phyloP scores from a whole-genome alignment of 2,888 invertebrate genomes.

The Euzophera pinguis region DNA sequence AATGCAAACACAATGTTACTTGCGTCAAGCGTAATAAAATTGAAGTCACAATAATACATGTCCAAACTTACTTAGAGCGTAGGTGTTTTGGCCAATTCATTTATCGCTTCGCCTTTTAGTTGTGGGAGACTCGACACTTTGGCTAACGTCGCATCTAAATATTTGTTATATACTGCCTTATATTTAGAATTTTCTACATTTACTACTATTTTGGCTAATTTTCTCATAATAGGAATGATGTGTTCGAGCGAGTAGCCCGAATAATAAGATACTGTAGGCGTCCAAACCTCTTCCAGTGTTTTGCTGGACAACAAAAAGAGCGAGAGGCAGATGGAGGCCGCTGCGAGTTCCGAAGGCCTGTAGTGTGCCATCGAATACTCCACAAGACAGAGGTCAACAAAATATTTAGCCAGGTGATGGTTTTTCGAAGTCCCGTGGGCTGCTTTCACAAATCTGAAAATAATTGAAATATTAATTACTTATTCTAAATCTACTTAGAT shows the following conservation, averaged over 20 bases:
- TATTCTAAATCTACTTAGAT: not conserved
- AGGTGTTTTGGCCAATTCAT: conserved; percentile 41
- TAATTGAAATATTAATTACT: no score
- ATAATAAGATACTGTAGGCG: conserved; percentile 86
- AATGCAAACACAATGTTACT: conserved; percentile 14
- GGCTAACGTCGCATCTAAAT: conserved; percentile 75
- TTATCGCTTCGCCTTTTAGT: conserved; percentile 68
- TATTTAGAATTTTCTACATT: conserved; percentile 85
- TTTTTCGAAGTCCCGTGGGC: conserved; percentile 80
- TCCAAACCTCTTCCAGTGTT: conserved; percentile 82
- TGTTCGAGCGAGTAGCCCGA: conserved; percentile 86
- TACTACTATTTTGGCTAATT: conserved; percentile 84
- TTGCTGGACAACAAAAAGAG: conserved; percentile 76
- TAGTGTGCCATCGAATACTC: conserved; percentile 89
- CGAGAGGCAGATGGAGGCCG: conserved; percentile 88
- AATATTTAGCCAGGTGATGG: conserved; percentile 93
- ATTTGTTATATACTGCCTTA: conserved; percentile 85
- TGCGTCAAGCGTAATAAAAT: conserved; percentile 24
- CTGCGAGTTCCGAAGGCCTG: conserved; percentile 91
- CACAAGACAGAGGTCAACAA: conserved; percentile 90
- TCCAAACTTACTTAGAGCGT: conserved; percentile 22
- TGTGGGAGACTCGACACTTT: conserved; percentile 84
- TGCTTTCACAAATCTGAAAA: conserved; percentile 79
- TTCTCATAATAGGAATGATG: conserved; percentile 83
- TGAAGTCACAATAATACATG: conserved; percentile 16